These are phyloP conservation scores for Sthenelais limicola DNA, from an alignment of 2,888 invertebrate species.

Conservation along the genomic window DNA sequence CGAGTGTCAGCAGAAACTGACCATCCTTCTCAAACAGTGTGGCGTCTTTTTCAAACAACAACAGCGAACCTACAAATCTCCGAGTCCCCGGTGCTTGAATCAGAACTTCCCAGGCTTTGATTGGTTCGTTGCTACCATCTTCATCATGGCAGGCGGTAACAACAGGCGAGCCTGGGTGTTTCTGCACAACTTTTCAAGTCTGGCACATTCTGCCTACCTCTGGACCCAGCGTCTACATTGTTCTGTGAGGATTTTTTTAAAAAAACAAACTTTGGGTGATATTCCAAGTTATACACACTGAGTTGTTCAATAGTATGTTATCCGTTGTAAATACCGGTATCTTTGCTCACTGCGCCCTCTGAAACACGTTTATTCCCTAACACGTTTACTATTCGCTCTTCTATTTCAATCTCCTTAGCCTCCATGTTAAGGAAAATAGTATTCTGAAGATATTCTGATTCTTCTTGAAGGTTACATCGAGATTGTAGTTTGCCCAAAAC, in stretches of 20 bases:
- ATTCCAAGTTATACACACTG: no score
- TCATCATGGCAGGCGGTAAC: conserved; percentile 68
- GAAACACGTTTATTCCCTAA: no score
- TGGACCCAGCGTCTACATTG: conserved; percentile 68
- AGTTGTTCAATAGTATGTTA: no score
- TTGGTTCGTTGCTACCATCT: conserved; percentile 71
- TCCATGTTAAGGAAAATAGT: no score
- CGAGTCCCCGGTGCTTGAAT: conserved; percentile 8
- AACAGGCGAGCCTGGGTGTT: conserved; percentile 66
- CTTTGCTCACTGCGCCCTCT: no score
- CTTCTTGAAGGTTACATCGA: no score
- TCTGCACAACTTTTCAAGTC: conserved; percentile 66
- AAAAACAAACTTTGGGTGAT: no score
- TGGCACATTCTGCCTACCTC: conserved; percentile 68
- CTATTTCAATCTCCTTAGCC: no score
- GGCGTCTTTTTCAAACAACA: conserved; percentile 64
- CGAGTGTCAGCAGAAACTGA: conserved; percentile 63
- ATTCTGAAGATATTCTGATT: no score
- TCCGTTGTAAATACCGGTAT: no score
- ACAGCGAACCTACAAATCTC: conserved; percentile 53
- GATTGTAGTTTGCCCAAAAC: no score
- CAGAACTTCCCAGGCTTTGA: conserved; percentile 63
- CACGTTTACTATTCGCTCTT: no score
- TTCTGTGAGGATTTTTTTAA: conserved; percentile 69
- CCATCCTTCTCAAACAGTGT: conserved; percentile 61